These are phyloP conservation scores for Chaetodon trifascialis DNA, from an alignment of 2,113 vertebrate species.

Conservation along the genomic window DNA sequence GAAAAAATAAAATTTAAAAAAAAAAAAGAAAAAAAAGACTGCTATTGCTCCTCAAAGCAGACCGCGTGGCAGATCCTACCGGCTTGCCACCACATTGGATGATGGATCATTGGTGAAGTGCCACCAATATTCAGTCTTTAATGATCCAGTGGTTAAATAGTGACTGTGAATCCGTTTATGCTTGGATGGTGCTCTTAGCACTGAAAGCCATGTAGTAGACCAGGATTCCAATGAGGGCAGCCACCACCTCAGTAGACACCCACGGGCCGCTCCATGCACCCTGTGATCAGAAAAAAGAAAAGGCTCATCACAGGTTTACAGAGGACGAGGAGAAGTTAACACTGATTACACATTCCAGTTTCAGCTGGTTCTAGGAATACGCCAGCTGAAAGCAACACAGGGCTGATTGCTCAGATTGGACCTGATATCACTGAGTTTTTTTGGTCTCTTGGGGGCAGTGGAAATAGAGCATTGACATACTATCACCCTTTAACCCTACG, in stretches of 20 bases:
- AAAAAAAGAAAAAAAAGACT: conserved; percentile 55
- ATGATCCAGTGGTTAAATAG: conserved; percentile 50
- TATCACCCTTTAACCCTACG: not conserved
- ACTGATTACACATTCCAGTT: not conserved
- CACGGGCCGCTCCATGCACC: conserved; percentile 93
- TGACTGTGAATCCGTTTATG: conserved; percentile 67
- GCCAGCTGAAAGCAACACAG: not conserved
- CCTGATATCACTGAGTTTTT: not conserved
- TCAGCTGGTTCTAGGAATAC: not conserved
- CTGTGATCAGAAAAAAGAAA: conserved; percentile 73
- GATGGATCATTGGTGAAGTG: conserved; percentile 25
- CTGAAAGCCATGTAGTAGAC: conserved; percentile 92
- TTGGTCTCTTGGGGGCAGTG: not conserved
- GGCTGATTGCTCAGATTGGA: not conserved
- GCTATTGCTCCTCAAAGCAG: conserved; percentile 41
- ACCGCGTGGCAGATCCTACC: conserved; percentile 26
- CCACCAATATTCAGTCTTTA: conserved; percentile 70
- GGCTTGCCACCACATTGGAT: conserved; percentile 40
- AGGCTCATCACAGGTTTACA: not conserved
- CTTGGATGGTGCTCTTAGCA: conserved; percentile 91
- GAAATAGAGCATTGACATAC: not conserved
- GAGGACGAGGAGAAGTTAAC: not conserved
- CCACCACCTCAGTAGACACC: conserved; percentile 94
- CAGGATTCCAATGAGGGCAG: conserved; percentile 87
- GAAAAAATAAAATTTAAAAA: conserved; percentile 50